A percentile compares a stretch with the other conserved stretches of the same genome.
These are phyloP conservation scores for Drosophila seguyi DNA, from an alignment of 1,140 invertebrate genomes.

Conservation along the genomic window DNA sequence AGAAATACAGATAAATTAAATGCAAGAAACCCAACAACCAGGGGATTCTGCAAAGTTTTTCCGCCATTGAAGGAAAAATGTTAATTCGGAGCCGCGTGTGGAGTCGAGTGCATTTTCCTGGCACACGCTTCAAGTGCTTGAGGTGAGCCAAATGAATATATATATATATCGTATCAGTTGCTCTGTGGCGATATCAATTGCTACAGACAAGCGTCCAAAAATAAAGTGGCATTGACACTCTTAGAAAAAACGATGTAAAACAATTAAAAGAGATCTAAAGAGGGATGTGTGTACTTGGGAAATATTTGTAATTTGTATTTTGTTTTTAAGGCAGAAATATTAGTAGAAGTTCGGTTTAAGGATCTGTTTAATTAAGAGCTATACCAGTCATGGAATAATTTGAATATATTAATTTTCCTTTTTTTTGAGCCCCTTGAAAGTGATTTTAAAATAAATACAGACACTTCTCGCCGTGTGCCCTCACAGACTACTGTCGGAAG, in stretches of 20 bases:
- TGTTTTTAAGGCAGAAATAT: neutral
- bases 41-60: conserved; percentile 44
- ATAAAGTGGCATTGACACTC: conserved; percentile 10
- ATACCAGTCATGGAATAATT: too few relatives aligned
- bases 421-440: too few relatives aligned
- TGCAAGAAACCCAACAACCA: conserved; percentile 38
- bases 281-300: too few relatives aligned
- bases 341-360: neutral
- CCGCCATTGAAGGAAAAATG: conserved; percentile 37
- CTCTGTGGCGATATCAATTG: conserved; percentile 60
- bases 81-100: conserved; percentile 51
- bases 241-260: neutral
- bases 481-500: conserved; percentile 23
- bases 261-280: neutral
- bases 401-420: too few relatives aligned
- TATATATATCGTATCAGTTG: conserved; percentile 17
- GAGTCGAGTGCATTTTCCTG: conserved; percentile 34
- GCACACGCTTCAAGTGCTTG: conserved; percentile 59
- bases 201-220: conserved; percentile 56
- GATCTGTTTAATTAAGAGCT: too few relatives aligned
- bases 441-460: too few relatives aligned
- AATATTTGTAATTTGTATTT: too few relatives aligned
- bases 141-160: conserved; percentile 56
- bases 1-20: conserved; percentile 69
- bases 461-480: conserved; percentile 6